Evolutionary conservation across 30 jellyfish, hydroid and myxozoan species (phyloP), one percentile per base, ranked within the genome.

Genomic region (Sanderia malayensis): DNA sequence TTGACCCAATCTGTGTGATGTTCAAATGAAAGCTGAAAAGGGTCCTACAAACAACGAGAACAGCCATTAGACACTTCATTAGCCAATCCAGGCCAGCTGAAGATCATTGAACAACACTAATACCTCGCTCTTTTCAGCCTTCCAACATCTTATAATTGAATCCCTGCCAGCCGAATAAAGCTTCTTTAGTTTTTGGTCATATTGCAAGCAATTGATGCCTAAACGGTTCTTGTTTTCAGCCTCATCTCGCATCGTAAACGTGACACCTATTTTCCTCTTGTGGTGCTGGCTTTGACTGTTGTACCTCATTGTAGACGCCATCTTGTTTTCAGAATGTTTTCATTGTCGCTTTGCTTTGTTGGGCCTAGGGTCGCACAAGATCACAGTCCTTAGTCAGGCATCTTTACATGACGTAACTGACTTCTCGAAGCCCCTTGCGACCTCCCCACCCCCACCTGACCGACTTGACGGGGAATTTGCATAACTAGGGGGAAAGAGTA

Each of bases 1-100:
- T 90, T 90, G 1, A 90, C 96, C 98, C 98, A 90, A 59, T 90
- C 98, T 23, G 98, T 90, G 84, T 90, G 98, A 72, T 90, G 98
- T 49, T 90, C 98, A 83, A 72, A 90, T 10, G 97, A 82, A 10
- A 83, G 71, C 31, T 45, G 75, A 44, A 62, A 72, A 10, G 86
- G 86, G 32, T 72, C 80, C 96, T 83, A 68, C 15, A 70, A 60
- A 46, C 23, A 11, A 34, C 46, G 67, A 37, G 60, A 13, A 33
- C 1, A 28, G 21, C 63, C n/a, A 6, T 8, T 41, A 6, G 8
- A 41, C 55, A n/a, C n/a, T n/a, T n/a, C n/a, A n/a, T n/a, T n/a
- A n/a, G n/a, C n/a, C n/a, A n/a, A n/a, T n/a, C n/a, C n/a, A n/a
- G n/a, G n/a, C n/a, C n/a, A n/a, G n/a, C n/a, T n/a, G n/a, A n/a